Percentiles rank a stretch among this genome's conserved stretches.
These are phyloP conservation scores for Andrena dorsata DNA, from an alignment of 2,888 invertebrate species.

Conservation along the genomic window DNA sequence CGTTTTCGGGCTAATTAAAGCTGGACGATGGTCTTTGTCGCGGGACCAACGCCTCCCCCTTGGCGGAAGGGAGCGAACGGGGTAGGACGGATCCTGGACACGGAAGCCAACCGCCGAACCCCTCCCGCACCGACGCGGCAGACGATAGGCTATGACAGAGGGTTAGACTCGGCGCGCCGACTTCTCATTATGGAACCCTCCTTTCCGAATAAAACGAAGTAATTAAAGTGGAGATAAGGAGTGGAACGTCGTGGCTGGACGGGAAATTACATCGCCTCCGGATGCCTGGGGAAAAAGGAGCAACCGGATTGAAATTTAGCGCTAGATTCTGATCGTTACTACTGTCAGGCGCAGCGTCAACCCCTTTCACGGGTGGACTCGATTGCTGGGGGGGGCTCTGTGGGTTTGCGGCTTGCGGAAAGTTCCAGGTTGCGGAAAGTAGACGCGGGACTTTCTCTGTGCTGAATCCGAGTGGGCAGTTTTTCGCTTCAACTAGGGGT, in stretches of 20 bases:
- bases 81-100: constrained; percentile 20
- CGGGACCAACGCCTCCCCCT: neutral
- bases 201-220: constrained; percentile 70
- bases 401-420: neutral
- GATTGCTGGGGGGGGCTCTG: neutral
- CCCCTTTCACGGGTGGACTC: neutral
- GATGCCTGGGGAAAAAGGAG: constrained; percentile 9
- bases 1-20: constrained; percentile 58
- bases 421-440: neutral
- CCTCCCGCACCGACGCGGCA: neutral
- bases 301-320: constrained; percentile 60
- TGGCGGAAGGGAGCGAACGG: constrained; percentile 32
- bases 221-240: constrained; percentile 70
- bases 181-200: constrained; percentile 67
- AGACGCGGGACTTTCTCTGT: no score
- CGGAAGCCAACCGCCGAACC: constrained; percentile 12
- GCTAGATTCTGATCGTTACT: constrained; percentile 63
- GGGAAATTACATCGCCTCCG: constrained; percentile 65
- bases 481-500: no score
- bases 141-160: constrained; percentile 49
- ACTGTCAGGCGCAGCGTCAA: constrained; percentile 53
- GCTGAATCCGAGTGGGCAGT: no score
- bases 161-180: constrained; percentile 48
- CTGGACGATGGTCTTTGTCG: constrained; percentile 50
- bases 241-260: constrained; percentile 36